Conservation (phyloP, 2,113 vertebrate species). For the Silurus meridionalis region DNA sequence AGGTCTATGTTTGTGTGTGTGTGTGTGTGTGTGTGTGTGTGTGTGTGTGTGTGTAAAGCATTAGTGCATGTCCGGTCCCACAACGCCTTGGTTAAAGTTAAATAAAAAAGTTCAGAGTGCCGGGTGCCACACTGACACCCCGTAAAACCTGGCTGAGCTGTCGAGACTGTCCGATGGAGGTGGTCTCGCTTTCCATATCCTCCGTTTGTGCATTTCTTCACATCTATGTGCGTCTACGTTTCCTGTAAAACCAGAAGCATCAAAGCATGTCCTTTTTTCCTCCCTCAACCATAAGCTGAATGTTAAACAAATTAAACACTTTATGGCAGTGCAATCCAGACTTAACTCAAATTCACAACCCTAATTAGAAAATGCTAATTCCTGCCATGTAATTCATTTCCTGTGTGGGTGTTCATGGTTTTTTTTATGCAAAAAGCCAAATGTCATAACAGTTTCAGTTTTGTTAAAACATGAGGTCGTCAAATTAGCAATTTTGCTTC, state of each 20-base stretch:
- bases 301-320: slow-evolving; percentile 4
- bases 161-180: slow-evolving; percentile 7
- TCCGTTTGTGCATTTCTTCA: slow-evolving; percentile 22
- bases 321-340: slow-evolving; percentile 1
- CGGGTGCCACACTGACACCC: not conserved
- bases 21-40: not conserved
- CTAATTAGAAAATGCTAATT: slow-evolving; percentile 6
- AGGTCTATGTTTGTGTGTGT: not conserved
- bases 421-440: not conserved
- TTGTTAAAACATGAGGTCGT: not conserved
- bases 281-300: not conserved
- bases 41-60: not conserved
- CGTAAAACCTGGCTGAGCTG: slow-evolving; percentile 12
- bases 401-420: not conserved
- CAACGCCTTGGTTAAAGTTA: slow-evolving; percentile 6
- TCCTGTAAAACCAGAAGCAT: slow-evolving; percentile 36
- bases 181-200: not conserved
- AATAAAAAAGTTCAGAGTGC: slow-evolving; percentile 16
- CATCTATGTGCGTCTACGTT: not conserved
- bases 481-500: not conserved
- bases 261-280: slow-evolving; percentile 3
- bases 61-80: slow-evolving; percentile 19
- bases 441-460: not conserved
- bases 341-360: not conserved
- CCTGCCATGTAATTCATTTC: not conserved